Conservation (phyloP, 2,797 vertebrate genomes). For the Rhinichthys osculus region DNA sequence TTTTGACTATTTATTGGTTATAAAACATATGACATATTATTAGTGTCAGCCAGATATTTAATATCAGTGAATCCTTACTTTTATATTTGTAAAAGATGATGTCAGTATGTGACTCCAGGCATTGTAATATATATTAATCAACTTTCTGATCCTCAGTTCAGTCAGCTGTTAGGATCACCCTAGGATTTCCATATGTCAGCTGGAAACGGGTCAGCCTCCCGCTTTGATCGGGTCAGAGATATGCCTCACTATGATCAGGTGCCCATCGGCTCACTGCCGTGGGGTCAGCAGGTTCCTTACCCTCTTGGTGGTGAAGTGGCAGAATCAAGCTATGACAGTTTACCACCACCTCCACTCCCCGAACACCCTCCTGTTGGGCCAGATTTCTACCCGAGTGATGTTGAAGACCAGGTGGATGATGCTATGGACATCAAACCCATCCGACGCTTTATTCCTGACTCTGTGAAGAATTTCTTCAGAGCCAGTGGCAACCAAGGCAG, state of each 20-base stretch:
- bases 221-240: conserved; percentile 73
- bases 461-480: conserved; percentile 90
- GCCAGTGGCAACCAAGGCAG: conserved; percentile 77
- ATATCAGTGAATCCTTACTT: not conserved
- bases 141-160: not conserved
- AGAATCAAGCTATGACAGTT: conserved; percentile 76
- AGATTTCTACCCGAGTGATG: conserved; percentile 72
- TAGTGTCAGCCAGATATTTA: too few species aligned
- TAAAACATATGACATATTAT: not conserved
- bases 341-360: conserved; percentile 88
- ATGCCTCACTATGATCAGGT: conserved; percentile 79
- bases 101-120: not conserved
- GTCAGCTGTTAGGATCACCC: conserved; percentile 22
- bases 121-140: not conserved
- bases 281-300: conserved; percentile 58
- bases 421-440: conserved; percentile 87
- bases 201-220: conserved; percentile 59
- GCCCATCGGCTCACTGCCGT: conserved; percentile 65
- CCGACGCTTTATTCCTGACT: conserved; percentile 89
- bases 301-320: conserved; percentile 62
- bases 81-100: not conserved
- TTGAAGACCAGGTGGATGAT: conserved; percentile 67
- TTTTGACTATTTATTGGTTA: not conserved
- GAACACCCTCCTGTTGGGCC: conserved; percentile 80
- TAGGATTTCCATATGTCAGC: conserved; percentile 69